Evolutionary conservation across 2,888 invertebrate genomes (phyloP).

Genomic region (Celastrina argiolus): DNA sequence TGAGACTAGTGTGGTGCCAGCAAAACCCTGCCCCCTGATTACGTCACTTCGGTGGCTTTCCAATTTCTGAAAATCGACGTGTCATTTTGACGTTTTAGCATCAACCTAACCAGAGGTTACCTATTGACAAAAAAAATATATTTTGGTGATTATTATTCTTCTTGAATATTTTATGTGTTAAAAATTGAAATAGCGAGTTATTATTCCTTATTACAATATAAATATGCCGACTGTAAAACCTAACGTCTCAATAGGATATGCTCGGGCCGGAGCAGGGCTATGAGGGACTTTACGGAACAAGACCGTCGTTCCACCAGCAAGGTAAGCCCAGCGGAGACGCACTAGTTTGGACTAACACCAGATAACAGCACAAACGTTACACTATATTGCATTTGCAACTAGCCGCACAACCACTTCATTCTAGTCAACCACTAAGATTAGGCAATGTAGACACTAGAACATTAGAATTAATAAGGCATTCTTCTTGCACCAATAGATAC

Average conservation of each 20-base stretch:
- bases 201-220: neutral
- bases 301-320: conserved; percentile 93
- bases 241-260: conserved; percentile 85
- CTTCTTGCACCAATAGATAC: neutral
- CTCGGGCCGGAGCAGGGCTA: conserved; percentile 94
- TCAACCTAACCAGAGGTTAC: too few relatives aligned
- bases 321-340: conserved; percentile 76
- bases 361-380: conserved; percentile 27
- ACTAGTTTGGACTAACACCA: conserved; percentile 51
- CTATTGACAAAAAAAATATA: too few relatives aligned
- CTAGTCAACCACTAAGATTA: neutral
- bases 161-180: too few relatives aligned
- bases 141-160: too few relatives aligned
- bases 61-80: too few relatives aligned
- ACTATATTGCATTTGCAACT: conserved; percentile 24
- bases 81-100: too few relatives aligned
- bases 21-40: too few relatives aligned
- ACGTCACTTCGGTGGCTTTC: too few relatives aligned
- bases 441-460: neutral
- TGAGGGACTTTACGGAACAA: conserved; percentile 95
- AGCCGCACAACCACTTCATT: neutral
- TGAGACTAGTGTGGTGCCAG: too few relatives aligned
- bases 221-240: conserved; percentile 44
- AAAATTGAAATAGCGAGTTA: too few relatives aligned
- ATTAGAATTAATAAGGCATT: neutral